Evolutionary conservation across 2,113 vertebrate genomes (phyloP).

Genomic region (Anser brachyrhynchus): DNA sequence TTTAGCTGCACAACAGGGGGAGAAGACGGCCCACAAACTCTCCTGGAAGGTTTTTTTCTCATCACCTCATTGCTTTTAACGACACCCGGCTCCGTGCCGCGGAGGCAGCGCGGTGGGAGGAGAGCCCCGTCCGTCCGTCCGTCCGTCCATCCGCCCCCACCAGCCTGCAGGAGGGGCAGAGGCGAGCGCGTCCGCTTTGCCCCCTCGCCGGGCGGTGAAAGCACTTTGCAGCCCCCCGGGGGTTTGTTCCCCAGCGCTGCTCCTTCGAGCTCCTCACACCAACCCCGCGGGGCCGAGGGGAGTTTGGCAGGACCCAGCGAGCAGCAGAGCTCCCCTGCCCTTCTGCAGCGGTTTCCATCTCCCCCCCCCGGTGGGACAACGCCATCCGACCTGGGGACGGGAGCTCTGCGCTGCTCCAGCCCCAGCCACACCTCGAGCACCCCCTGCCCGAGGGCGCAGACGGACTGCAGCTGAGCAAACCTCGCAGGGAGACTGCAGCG

Average conservation of each 20-base stretch:
- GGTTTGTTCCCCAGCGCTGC: not conserved
- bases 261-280: too few species aligned
- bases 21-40: accelerated
- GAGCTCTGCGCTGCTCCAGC: not conserved
- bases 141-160: not conserved
- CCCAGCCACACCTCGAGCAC: too few species aligned
- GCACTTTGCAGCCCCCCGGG: not conserved
- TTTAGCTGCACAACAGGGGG: not conserved
- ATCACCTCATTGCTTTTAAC: not conserved
- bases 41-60: not conserved
- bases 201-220: not conserved
- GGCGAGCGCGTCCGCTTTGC: accelerated
- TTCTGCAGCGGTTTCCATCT: not conserved
- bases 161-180: not conserved
- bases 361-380: too few species aligned
- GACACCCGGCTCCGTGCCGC: too few species aligned
- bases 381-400: too few species aligned
- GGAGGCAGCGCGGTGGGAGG: not conserved
- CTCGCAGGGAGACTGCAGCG: not conserved
- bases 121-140: not conserved
- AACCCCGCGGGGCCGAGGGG: too few species aligned
- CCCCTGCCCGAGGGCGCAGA: not conserved
- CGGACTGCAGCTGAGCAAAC: not conserved
- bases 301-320: not conserved
- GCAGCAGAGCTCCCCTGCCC: not conserved